These are phyloP conservation scores for Cladopsammia gracilis DNA, from an alignment of 64 coral and sea anemone species.

Conservation along the genomic window DNA sequence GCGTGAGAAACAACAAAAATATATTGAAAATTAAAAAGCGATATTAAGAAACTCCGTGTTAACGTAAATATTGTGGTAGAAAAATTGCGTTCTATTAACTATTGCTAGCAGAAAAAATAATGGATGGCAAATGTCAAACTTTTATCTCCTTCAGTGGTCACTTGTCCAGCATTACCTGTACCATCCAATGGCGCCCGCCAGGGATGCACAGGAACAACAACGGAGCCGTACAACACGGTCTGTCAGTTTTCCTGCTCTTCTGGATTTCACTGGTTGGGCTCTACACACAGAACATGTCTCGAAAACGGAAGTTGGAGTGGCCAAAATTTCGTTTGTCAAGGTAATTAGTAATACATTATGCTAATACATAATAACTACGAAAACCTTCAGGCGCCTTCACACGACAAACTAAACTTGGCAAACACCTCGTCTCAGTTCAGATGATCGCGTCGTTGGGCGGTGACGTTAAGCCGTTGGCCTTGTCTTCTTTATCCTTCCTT, in stretches of 20 bases:
- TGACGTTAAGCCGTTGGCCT: no score
- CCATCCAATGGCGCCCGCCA: slow-evolving; percentile 16
- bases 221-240: slow-evolving; percentile 26
- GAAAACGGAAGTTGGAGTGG: slow-evolving; percentile 63
- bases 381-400: no score
- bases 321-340: slow-evolving; percentile 23
- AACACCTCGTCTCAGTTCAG: no score
- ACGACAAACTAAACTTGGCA: no score
- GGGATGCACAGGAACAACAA: background rate
- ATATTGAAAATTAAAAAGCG: no score
- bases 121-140: background rate
- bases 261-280: slow-evolving; percentile 22
- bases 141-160: slow-evolving; percentile 21
- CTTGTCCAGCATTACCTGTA: slow-evolving; percentile 3
- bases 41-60: no score
- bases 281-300: slow-evolving; percentile 23
- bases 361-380: no score
- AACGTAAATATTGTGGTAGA: no score
- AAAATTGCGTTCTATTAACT: no score
- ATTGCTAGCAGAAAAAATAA: background rate
- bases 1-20: no score
- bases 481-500: no score
- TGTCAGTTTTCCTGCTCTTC: slow-evolving; percentile 50
- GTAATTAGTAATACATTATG: background rate
- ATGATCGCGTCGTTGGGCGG: no score